Percentiles rank a stretch among this genome's conserved stretches.
These are phyloP conservation scores for Ursus arctos DNA, from an alignment of 2,113 vertebrate genomes.

Conservation along the genomic window DNA sequence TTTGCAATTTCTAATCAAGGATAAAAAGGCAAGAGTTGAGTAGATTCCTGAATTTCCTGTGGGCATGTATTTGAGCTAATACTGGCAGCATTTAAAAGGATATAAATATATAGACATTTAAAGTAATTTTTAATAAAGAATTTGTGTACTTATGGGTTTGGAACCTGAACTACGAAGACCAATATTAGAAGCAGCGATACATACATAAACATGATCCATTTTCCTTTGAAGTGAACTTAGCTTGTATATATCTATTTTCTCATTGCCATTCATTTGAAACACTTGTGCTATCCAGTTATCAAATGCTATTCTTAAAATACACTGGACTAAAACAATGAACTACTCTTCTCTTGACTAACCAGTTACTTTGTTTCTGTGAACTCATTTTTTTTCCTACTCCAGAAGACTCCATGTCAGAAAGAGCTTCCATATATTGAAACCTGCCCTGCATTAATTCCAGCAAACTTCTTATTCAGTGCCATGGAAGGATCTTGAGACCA, in stretches of 20 bases:
- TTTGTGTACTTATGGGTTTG: constrained; percentile 37
- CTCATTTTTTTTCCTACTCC: not conserved
- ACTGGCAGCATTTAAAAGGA: constrained; percentile 59
- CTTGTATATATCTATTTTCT: not conserved
- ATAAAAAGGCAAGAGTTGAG: constrained; percentile 7
- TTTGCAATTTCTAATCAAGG: constrained; percentile 13
- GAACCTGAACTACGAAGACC: constrained; percentile 17
- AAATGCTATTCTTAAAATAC: constrained; percentile 49
- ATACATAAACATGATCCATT: not conserved
- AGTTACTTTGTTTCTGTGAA: constrained; percentile 49
- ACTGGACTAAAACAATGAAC: not conserved
- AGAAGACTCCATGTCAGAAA: constrained; percentile 45
- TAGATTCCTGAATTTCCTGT: constrained; percentile 46
- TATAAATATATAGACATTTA: constrained; percentile 67
- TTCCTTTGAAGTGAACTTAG: not conserved
- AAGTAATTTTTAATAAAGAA: constrained; percentile 50
- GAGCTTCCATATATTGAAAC: not conserved
- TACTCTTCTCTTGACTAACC: not conserved
- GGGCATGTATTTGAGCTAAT: constrained; percentile 39
- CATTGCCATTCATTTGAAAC: not conserved
- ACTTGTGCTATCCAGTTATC: not conserved
- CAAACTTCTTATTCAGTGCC: not conserved
- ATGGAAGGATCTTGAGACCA: constrained; percentile 39
- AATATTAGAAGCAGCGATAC: not conserved
- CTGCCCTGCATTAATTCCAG: not conserved